phyloP scores from a whole-genome alignment of 2,113 vertebrate species.

The Anoplopoma fimbria region DNA sequence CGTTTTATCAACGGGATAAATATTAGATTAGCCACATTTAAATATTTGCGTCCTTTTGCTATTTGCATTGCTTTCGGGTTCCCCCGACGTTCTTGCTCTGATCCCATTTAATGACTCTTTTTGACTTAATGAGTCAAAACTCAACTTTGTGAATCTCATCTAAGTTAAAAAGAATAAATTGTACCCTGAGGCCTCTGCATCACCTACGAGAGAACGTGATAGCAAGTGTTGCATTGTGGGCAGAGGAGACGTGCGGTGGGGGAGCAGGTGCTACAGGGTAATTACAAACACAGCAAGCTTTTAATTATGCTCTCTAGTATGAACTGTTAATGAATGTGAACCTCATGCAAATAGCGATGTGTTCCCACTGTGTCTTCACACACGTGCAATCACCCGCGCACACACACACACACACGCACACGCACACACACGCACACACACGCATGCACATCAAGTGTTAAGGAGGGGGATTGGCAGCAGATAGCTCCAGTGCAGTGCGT shows the following conservation, averaged over 20 bases:
- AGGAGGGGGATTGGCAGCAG: slow-evolving; percentile 35
- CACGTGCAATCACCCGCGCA: slow-evolving; percentile 13
- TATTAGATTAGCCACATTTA: slow-evolving; percentile 52
- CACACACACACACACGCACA: neutral
- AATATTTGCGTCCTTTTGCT: slow-evolving; percentile 58
- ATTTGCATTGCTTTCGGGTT: slow-evolving; percentile 53
- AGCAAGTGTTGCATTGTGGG: slow-evolving; percentile 56
- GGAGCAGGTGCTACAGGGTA: slow-evolving; percentile 78
- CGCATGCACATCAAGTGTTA: slow-evolving; percentile 20
- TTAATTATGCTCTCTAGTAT: slow-evolving; percentile 79
- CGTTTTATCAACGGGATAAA: slow-evolving; percentile 25
- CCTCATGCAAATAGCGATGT: slow-evolving; percentile 63
- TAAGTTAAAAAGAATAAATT: slow-evolving; percentile 68
- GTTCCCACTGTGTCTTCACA: slow-evolving; percentile 54
- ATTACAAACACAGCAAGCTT: slow-evolving; percentile 82
- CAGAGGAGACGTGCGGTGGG: slow-evolving; percentile 48
- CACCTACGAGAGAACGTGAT: slow-evolving; percentile 52
- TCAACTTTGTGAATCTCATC: slow-evolving; percentile 68
- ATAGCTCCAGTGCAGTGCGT: slow-evolving; percentile 8
- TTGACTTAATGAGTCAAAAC: slow-evolving; percentile 68
- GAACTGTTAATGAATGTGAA: slow-evolving; percentile 81
- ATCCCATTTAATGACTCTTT: slow-evolving; percentile 56
- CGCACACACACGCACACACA: neutral
- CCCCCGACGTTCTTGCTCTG: slow-evolving; percentile 44
- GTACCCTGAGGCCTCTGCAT: slow-evolving; percentile 47